Conservation (phyloP, 2,113 vertebrate genomes). For the Podilymbus podiceps region DNA sequence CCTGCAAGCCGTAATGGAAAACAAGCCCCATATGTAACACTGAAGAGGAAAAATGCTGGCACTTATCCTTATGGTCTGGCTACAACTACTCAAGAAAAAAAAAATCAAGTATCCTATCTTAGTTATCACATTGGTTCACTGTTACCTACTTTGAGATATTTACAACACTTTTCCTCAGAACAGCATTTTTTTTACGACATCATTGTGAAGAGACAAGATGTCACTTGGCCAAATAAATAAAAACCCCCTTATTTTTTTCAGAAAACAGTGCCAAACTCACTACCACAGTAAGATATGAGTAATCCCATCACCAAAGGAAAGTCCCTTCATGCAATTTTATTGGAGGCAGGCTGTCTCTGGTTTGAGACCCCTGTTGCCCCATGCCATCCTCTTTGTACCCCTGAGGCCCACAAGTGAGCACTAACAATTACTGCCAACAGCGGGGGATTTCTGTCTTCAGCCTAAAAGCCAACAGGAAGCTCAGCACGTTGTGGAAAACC, state of each 20-base stretch:
- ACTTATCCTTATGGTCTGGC: background rate
- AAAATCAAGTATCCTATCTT: background rate
- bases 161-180: background rate
- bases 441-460: background rate
- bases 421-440: background rate
- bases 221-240: background rate
- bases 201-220: background rate
- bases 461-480: background rate
- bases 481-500: background rate
- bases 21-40: background rate
- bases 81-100: background rate
- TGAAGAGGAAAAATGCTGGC: background rate
- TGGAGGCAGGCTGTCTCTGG: background rate
- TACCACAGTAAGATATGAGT: background rate
- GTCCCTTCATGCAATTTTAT: background rate
- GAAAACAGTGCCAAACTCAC: background rate
- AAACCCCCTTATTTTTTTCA: background rate
- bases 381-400: background rate
- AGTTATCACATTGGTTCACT: background rate
- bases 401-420: background rate
- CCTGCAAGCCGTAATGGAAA: background rate
- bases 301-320: constrained; percentile 10
- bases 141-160: background rate
- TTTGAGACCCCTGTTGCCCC: background rate
- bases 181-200: background rate